phyloP scores from a whole-genome alignment of 2,797 vertebrate species.

The Channallabes apus region DNA sequence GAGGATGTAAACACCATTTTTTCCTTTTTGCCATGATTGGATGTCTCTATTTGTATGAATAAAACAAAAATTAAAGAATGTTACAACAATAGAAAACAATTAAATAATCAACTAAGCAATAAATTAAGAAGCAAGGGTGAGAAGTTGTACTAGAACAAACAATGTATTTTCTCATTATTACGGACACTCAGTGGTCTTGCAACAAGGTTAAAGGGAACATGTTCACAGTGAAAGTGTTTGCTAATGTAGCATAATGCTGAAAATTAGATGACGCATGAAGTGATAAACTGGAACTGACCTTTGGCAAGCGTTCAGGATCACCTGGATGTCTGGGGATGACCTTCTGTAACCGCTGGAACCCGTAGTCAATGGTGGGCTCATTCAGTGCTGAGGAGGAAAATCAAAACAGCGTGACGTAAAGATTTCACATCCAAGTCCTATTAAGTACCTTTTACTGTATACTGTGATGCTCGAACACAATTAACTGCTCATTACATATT shows the following conservation, averaged over 20 bases:
- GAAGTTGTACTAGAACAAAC: neutral
- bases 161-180: neutral
- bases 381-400: constrained; percentile 85
- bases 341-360: constrained; percentile 99
- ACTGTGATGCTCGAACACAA: neutral
- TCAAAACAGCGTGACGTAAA: constrained; percentile 42
- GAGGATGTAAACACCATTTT: constrained; percentile 43
- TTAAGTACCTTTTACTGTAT: constrained; percentile 15
- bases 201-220: neutral
- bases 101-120: neutral
- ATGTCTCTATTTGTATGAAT: neutral
- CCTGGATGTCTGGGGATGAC: constrained; percentile 97
- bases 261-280: constrained; percentile 1
- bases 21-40: neutral
- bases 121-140: neutral
- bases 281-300: constrained; percentile 73
- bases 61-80: neutral
- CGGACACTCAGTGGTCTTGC: neutral
- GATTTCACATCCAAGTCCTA: constrained; percentile 23
- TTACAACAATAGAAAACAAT: neutral
- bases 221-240: neutral
- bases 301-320: constrained; percentile 97
- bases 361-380: constrained; percentile 97
- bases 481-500: neutral
- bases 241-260: neutral